Conservation (phyloP, 2,888 invertebrate species). For the Mimas tiliae region DNA sequence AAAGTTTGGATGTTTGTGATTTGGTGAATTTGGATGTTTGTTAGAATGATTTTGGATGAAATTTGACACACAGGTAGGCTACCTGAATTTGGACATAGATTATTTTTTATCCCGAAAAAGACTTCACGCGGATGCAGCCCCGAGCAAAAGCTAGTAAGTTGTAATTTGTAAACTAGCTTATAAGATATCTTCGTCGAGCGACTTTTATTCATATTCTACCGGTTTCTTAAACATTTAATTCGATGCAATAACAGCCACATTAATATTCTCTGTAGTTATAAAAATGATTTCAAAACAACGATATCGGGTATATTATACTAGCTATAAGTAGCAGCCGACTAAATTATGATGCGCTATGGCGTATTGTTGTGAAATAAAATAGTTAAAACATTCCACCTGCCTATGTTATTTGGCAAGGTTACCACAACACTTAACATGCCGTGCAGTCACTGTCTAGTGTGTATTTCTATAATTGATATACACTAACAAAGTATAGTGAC, state of each 20-base stretch:
- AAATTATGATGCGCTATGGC: neutral
- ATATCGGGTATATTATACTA: neutral
- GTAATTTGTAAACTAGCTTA: too few species aligned
- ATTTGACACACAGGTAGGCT: too few species aligned
- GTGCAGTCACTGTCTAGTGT: slow-evolving; percentile 43
- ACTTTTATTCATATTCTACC: neutral
- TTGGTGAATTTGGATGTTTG: too few species aligned
- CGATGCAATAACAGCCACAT: neutral
- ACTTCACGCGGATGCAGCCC: too few species aligned
- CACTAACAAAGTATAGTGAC: slow-evolving; percentile 60
- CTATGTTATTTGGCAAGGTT: slow-evolving; percentile 49
- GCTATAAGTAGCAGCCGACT: slow-evolving; percentile 10
- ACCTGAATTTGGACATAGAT: too few species aligned
- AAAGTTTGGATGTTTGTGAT: too few species aligned
- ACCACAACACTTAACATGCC: slow-evolving; percentile 62
- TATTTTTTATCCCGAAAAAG: too few species aligned
- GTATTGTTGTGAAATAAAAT: slow-evolving; percentile 8
- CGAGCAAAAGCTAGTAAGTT: too few species aligned
- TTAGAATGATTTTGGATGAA: too few species aligned
- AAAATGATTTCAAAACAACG: slow-evolving; percentile 14
- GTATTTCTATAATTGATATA: slow-evolving; percentile 56
- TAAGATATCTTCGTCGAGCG: neutral
- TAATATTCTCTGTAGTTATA: neutral
- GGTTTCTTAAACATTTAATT: neutral
- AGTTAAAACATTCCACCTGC: slow-evolving; percentile 25